These are phyloP conservation scores for Actenoides lindsayi DNA, from an alignment of 2,113 vertebrate genomes.

Conservation along the genomic window DNA sequence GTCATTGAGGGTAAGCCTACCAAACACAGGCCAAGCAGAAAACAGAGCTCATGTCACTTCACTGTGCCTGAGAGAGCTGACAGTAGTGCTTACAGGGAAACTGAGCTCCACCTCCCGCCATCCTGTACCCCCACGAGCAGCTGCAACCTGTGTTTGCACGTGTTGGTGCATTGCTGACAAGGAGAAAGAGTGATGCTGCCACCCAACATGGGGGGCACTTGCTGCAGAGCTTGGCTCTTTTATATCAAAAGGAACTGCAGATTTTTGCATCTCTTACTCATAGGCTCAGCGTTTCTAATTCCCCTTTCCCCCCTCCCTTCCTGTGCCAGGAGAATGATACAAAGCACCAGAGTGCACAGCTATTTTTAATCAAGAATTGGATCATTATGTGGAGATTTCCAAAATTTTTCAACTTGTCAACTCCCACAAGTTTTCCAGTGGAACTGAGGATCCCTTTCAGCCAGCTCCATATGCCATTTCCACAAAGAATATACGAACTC, in stretches of 20 bases:
- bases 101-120: background rate
- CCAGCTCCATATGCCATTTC: conserved; percentile 56
- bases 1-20: background rate
- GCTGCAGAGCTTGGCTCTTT: background rate
- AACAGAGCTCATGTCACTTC: background rate
- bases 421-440: conserved; percentile 63
- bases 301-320: background rate
- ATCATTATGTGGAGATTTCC: conserved; percentile 55
- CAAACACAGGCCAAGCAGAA: background rate
- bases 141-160: rapidly evolving
- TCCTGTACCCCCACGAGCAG: rapidly evolving
- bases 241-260: background rate
- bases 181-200: background rate
- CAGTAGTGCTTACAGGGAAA: rapidly evolving
- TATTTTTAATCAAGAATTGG: conserved; percentile 55
- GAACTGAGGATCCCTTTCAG: conserved; percentile 57
- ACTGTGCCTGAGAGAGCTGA: rapidly evolving
- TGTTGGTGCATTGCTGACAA: rapidly evolving
- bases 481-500: conserved; percentile 39
- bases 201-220: background rate
- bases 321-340: background rate
- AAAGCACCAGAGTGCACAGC: background rate
- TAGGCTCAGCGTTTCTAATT: background rate
- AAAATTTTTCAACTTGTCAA: conserved; percentile 49
- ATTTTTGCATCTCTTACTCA: background rate